Conservation (phyloP, 2,888 invertebrate species). For the Ophion slaviceki region DNA sequence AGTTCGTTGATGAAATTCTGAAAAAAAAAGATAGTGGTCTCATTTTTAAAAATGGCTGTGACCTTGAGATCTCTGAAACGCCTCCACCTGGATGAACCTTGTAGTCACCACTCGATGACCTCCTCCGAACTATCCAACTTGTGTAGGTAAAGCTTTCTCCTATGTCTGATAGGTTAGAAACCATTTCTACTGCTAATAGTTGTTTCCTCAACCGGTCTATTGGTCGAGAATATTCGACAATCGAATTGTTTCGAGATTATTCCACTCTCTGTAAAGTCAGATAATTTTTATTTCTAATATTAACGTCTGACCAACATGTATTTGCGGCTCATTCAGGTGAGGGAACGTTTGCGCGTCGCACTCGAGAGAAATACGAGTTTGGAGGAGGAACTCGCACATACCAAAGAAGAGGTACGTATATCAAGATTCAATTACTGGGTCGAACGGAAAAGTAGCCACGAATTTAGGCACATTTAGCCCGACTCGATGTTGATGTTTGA, state of each 20-base stretch:
- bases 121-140: too few species aligned
- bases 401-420: constrained; percentile 95
- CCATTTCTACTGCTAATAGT: too few species aligned
- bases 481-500: too few species aligned
- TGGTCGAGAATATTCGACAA: background rate
- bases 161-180: too few species aligned
- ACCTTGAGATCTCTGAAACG: too few species aligned
- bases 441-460: constrained; percentile 1
- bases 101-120: too few species aligned
- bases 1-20: too few species aligned
- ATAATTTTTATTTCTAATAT: background rate
- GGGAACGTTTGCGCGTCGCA: constrained; percentile 97
- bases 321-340: constrained; percentile 88
- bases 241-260: background rate
- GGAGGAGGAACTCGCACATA: constrained; percentile 97
- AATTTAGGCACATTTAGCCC: background rate
- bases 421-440: background rate
- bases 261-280: background rate
- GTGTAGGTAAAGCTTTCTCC: too few species aligned
- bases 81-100: too few species aligned
- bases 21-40: too few species aligned
- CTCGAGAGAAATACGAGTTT: constrained; percentile 97
- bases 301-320: constrained; percentile 20
- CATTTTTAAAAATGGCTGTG: too few species aligned
- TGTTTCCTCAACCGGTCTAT: too few species aligned